Evolutionary conservation across 1,140 invertebrate species (phyloP), one percentile per base, ranked within the genome.

Genomic region (Cecropterus lyciades): DNA sequence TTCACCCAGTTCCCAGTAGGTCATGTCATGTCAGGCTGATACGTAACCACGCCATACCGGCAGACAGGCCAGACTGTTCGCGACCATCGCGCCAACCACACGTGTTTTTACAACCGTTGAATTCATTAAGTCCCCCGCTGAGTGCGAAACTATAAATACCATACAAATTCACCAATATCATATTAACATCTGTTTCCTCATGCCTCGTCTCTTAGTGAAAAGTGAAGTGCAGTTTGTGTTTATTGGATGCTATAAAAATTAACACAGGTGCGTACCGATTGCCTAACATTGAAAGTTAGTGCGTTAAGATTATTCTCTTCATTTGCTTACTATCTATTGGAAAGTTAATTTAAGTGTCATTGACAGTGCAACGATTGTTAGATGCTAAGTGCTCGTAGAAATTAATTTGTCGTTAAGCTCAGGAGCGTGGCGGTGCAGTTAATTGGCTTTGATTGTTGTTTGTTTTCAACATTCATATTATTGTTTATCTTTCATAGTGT

Each of bases 1-100:
- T 46, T 72, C 60, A 70, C 60, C 72, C 67, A 67, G 60, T 70
- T 70, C 49, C 71, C 71, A 70, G 56, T 67, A 66, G 71, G 71
- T 70, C 71, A 73, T 46, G 64, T 57, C 57, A 48, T 27, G 62
- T 65, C 63, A 30, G 24, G 16, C 51, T 53, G 15, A 42, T 16
- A 59, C 59, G 33, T 15, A 15, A 30, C 24, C 42, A 27, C 16
- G 20, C 55, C 11, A 5, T 48, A 27, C 30, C 33, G n/a, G n/a
- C n/a, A n/a, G n/a, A n/a, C n/a, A n/a, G n/a, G 17, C 15, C 71
- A 73, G 43, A 70, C 17, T 33, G 15, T 27, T 17, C 33, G 64
- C 67, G 45, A 15, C 55, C 30, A 14, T 37, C 42, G 64, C 11
- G 46, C 24, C 27, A 53, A 27, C n/a, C 27, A 51, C 59, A 67